A percentile compares a stretch with the other conserved stretches of the same genome.
Evolutionary conservation across 2,797 vertebrate genomes (phyloP).

Genomic region (Gouania willdenowi): DNA sequence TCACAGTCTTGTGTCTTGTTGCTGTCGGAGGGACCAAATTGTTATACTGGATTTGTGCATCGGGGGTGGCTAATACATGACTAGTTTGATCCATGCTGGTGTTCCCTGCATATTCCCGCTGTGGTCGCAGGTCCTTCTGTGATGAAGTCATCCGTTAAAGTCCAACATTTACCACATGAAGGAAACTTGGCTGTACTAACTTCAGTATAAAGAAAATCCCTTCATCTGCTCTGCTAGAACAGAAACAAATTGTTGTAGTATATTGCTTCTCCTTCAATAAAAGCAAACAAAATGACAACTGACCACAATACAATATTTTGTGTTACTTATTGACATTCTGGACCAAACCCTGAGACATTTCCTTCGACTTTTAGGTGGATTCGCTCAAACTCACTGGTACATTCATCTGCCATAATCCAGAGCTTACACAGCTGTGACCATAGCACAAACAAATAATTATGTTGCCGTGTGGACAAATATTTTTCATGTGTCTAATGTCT

Average conservation of each 20-base stretch:
- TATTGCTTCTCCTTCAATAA: slow-evolving; percentile 20
- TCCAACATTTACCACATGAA: slow-evolving; percentile 48
- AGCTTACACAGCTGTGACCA: slow-evolving; percentile 43
- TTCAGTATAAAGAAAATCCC: slow-evolving; percentile 16
- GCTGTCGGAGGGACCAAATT: slow-evolving; percentile 14
- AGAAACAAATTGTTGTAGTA: slow-evolving; percentile 40
- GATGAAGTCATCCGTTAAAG: slow-evolving; percentile 50
- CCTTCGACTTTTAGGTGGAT: slow-evolving; percentile 37
- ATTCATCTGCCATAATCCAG: slow-evolving; percentile 4
- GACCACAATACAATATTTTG: slow-evolving; percentile 36
- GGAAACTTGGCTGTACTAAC: slow-evolving; percentile 23
- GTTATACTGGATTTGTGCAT: slow-evolving; percentile 19
- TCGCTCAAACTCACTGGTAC: slow-evolving; percentile 9
- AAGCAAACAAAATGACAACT: slow-evolving; percentile 28
- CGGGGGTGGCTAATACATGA: slow-evolving; percentile 23
- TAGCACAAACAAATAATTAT: slow-evolving; percentile 55
- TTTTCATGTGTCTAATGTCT: slow-evolving; percentile 59
- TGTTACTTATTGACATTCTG: slow-evolving; percentile 20
- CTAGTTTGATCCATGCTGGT: slow-evolving; percentile 59
- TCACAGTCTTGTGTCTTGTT: slow-evolving; percentile 20
- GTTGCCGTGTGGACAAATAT: slow-evolving; percentile 68
- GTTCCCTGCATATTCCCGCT: slow-evolving; percentile 52
- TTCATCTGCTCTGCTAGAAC: slow-evolving; percentile 25
- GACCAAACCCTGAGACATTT: slow-evolving; percentile 26
- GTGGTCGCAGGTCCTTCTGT: slow-evolving; percentile 51